Percentiles rank a stretch among this genome's conserved stretches.
These are phyloP conservation scores for Sesamia inferens DNA, from an alignment of 2,888 invertebrate genomes.

Conservation along the genomic window DNA sequence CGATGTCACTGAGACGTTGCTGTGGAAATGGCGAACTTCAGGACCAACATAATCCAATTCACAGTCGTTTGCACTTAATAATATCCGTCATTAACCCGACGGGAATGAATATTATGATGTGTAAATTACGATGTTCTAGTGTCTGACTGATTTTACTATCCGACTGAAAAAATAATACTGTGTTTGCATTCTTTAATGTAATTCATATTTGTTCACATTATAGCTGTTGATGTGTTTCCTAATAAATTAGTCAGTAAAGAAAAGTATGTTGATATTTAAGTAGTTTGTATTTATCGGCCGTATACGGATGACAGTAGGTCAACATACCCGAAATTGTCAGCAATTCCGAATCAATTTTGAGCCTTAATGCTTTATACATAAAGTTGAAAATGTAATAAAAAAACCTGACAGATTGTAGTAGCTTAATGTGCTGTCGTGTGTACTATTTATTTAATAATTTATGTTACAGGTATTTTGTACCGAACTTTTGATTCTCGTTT, in stretches of 20 bases:
- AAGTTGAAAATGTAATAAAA: too few species aligned
- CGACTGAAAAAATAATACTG: neutral
- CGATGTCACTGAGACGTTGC: neutral
- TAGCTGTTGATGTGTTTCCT: neutral
- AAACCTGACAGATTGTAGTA: too few species aligned
- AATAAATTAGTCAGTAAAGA: neutral
- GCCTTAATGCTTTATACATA: too few species aligned
- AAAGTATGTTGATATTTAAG: neutral
- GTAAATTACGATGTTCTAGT: neutral
- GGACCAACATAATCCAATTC: neutral
- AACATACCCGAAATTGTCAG: too few species aligned
- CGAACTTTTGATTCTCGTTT: neutral
- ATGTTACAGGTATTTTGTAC: neutral
- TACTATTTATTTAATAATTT: neutral
- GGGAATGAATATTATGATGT: neutral
- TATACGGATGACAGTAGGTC: too few species aligned
- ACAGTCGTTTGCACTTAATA: neutral
- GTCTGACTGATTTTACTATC: neutral
- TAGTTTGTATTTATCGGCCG: neutral
- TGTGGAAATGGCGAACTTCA: neutral
- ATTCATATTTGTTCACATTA: neutral
- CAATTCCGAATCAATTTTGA: too few species aligned
- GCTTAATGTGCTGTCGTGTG: too few species aligned
- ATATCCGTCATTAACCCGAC: neutral
- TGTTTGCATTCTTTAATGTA: neutral